Base-by-base conservation (phyloP, 2,797 vertebrate species). In the Odontamblyopus lacepedii region DNA sequence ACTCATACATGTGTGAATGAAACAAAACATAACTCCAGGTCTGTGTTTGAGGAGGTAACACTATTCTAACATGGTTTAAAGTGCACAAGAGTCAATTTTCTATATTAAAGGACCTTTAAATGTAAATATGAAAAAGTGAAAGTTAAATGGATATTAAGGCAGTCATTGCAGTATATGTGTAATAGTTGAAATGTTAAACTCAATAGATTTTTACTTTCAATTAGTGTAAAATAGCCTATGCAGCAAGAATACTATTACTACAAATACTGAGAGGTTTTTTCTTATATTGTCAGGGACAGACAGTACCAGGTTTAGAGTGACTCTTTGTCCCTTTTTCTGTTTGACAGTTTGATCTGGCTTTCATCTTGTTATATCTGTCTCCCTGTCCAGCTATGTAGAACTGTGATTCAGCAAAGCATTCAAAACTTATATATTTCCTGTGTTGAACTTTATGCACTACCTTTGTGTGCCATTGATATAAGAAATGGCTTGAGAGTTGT, bases 331-430 rank as follows among this genome's bases (percentile, higher is more conserved):
- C 69, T 78, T 70, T 67, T 67, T 53, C 65, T 53, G 48, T 29
- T 67, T 78, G 59, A 73, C 65, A 69, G 67, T 74, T 78, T 3
- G 66, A 66, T 79, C 72, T 26, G 61, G 73, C 75, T 64, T 73
- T 64, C 67, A 64, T 41, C 23, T 60, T 63, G 60, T 55, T 41
- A 53, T 6, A n/a, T 63, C 41, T 44, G 56, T 55, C 30, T 62
- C 41, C 50, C 18, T 66, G 27, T 26, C 57, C 5, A 30, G 6
- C 50, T 50, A 66, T 56, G 32, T 13, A 18, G 61, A 73, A 29
- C 27, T 2, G 87, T 91, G 90, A 92, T 81, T 91, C 90, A 91
- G 81, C 85, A 76, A 78, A 84, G 82, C 80, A 74, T 79, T 84
- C 72, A 80, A 78, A 84, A 74, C 59, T 74, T 70, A 44, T 64